Percentiles rank a stretch among this genome's conserved stretches.
These are phyloP conservation scores for Cheirogaleus major DNA, from an alignment of 2,797 vertebrate species.

Conservation along the genomic window DNA sequence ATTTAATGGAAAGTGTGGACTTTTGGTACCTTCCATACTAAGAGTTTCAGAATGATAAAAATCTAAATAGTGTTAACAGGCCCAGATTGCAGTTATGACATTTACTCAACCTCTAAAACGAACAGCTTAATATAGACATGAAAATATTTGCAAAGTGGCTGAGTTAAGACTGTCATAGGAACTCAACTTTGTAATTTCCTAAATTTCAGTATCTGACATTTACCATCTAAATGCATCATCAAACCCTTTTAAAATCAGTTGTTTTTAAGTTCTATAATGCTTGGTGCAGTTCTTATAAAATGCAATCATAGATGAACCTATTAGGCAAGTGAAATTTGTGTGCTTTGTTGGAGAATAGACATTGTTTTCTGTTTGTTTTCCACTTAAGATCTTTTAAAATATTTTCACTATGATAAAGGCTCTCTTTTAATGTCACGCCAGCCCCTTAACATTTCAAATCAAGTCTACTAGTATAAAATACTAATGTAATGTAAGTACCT, in stretches of 20 bases:
- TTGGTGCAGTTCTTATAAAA: not conserved
- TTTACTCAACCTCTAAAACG: constrained; percentile 40
- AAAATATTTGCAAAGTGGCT: constrained; percentile 54
- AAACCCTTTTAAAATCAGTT: not conserved
- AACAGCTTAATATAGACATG: constrained; percentile 50
- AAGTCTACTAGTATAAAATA: not conserved
- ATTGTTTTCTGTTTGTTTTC: not conserved
- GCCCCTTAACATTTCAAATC: not conserved
- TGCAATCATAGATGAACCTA: not conserved
- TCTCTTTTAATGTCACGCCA: not conserved
- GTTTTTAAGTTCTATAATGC: constrained; percentile 52
- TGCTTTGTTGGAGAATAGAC: not conserved
- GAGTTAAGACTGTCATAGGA: constrained; percentile 51
- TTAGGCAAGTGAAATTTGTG: not conserved
- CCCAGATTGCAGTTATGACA: not conserved
- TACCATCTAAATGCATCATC: constrained; percentile 27
- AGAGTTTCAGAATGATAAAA: constrained; percentile 36
- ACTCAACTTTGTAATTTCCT: constrained; percentile 53
- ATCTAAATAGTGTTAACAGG: not conserved
- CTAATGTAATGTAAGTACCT: not conserved
- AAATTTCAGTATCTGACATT: constrained; percentile 67
- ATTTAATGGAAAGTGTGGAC: constrained; percentile 27
- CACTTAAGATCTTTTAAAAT: not conserved
- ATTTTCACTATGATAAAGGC: not conserved
- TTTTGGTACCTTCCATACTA: not conserved